Evolutionary conservation across 2,888 invertebrate genomes (phyloP).

Genomic region (Lepetodrilus schrolli): DNA sequence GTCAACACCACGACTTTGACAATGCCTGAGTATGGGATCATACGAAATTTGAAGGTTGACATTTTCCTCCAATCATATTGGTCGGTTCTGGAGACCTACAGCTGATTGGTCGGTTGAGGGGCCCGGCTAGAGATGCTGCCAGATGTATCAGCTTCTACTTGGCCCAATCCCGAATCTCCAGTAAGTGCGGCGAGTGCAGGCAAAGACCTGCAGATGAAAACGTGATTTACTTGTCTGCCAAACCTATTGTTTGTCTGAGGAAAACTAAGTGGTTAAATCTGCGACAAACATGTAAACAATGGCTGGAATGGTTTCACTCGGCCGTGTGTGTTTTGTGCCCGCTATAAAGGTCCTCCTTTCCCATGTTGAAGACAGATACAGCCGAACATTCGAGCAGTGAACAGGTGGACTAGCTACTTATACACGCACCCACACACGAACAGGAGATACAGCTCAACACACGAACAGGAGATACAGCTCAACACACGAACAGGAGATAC

Average conservation of each 20-base stretch:
- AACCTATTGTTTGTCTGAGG: slow-evolving; percentile 20
- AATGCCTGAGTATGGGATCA: not conserved
- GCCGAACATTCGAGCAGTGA: not conserved
- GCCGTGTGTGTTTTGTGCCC: slow-evolving; percentile 10
- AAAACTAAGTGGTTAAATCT: slow-evolving; percentile 31
- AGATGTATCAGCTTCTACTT: slow-evolving; percentile 6
- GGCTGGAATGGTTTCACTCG: slow-evolving; percentile 26
- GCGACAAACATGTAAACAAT: slow-evolving; percentile 28
- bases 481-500: too few species aligned
- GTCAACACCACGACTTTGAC: too few species aligned
- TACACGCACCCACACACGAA: too few species aligned
- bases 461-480: too few species aligned
- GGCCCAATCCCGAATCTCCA: slow-evolving; percentile 12
- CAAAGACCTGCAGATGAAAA: slow-evolving; percentile 15
- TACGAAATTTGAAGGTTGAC: not conserved
- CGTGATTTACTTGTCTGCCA: slow-evolving; percentile 30
- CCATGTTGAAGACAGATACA: not conserved
- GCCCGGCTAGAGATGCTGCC: not conserved
- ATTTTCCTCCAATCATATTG: too few species aligned
- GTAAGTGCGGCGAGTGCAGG: slow-evolving; percentile 16
- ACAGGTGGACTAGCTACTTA: not conserved
- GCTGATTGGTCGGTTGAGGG: not conserved
- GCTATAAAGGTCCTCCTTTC: not conserved
- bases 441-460: too few species aligned
- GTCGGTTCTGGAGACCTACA: not conserved